Base-by-base conservation (phyloP, 2,888 invertebrate species). In the Pseudococcus longispinus region DNA sequence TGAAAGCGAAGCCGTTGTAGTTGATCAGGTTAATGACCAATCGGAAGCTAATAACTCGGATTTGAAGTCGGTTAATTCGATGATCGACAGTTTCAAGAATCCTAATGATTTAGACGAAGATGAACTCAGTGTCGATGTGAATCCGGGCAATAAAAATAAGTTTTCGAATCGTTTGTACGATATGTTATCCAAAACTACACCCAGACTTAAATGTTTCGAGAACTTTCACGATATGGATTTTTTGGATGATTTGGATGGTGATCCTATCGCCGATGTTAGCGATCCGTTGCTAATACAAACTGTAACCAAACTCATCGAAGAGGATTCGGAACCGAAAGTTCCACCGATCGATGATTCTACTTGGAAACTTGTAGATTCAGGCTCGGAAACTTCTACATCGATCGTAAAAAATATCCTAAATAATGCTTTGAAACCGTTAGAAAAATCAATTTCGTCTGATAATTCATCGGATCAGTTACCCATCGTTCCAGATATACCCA, bases 151-250 rank as follows among this genome's bases (percentile, higher is more conserved):
- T 42, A 42, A 85, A 42, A 26, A 23, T 29, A 42, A 23, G 20
- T 85, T 85, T 26, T 85, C 85, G 20, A 65, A 70, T 74, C 65
- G 65, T n/a, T 42, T 85, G 13, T 85, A 85, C 85, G 85, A 85
- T 42, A 60, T 42, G 74, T 65, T 85, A 26, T 37, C 85, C 8
- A 23, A 20, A 9, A 55, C 8, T 37, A 18, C 20, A 0, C 80
- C 86, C 11, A 37, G 86, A 20, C 51, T 86, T 3, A 86, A 51
- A 51, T 86, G 86, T 32, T 86, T 86, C n/a, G 51, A 83, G 11
- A 80, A 80, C n/a, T 51, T 26, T 1, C 46, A 9, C 51, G 46
- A 29, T 83, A 26, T 32, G 2, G 83, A 83, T 42, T 18, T 0
- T 4, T n/a, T 51, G 4, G 83, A 83, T 23, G 55, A 83, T 11